phyloP scores from a whole-genome alignment of 2,797 vertebrate genomes.

The Ceyx erithaca region DNA sequence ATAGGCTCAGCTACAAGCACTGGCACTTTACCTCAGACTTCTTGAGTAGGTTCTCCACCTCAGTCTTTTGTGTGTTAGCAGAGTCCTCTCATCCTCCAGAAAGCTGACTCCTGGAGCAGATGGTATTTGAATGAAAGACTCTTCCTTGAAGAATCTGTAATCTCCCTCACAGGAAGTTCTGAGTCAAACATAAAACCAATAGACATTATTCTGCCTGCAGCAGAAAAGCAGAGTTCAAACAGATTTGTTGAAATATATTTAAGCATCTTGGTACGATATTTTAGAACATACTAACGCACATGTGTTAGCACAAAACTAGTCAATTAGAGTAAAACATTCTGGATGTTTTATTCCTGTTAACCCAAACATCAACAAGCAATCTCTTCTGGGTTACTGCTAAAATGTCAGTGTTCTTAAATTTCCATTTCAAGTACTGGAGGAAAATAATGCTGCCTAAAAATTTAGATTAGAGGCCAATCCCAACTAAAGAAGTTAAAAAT shows the following conservation, averaged over 20 bases:
- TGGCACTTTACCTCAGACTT: neutral
- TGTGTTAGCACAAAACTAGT: constrained; percentile 24
- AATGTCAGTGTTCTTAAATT: neutral
- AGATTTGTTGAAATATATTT: constrained; percentile 50
- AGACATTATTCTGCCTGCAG: constrained; percentile 27
- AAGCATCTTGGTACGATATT: constrained; percentile 30
- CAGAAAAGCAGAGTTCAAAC: constrained; percentile 28
- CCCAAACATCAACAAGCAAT: constrained; percentile 25
- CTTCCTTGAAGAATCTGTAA: neutral
- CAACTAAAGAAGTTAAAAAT: neutral
- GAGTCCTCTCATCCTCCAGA: neutral
- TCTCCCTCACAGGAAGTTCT: neutral
- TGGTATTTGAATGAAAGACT: neutral
- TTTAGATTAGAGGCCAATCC: neutral
- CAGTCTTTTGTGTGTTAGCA: neutral
- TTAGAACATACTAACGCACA: neutral
- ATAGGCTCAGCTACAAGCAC: neutral
- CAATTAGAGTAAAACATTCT: constrained; percentile 46
- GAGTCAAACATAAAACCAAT: constrained; percentile 19
- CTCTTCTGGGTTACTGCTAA: neutral
- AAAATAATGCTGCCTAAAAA: neutral
- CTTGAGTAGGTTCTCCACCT: neutral
- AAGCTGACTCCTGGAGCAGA: neutral
- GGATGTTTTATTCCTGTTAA: constrained; percentile 16
- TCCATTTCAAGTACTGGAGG: neutral